These are phyloP conservation scores for Resseliella maxima DNA, from an alignment of 2,888 invertebrate genomes.

Conservation along the genomic window DNA sequence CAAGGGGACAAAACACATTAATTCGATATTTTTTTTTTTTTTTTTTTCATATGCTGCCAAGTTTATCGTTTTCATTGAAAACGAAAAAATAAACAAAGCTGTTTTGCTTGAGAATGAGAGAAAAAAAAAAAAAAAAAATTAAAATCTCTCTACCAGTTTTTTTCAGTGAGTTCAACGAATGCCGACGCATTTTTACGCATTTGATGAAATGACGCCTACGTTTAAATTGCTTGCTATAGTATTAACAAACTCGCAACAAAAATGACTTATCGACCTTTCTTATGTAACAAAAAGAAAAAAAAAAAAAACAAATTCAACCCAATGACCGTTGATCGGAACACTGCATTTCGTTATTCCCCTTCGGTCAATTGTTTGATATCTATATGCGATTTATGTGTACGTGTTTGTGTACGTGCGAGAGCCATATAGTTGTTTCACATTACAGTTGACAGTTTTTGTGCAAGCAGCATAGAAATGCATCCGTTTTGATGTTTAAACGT, in stretches of 20 bases:
- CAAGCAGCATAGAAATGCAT: not conserved
- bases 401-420: not conserved
- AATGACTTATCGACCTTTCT: constrained; percentile 25
- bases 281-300: not conserved
- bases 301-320: not conserved
- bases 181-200: not conserved
- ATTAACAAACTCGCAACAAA: not conserved
- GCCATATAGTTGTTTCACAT: not conserved
- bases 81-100: not conserved
- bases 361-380: not conserved
- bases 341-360: not conserved
- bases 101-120: not conserved
- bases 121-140: not conserved
- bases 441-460: not conserved
- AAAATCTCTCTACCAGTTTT: not conserved
- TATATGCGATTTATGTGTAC: not conserved
- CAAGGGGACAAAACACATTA: not conserved
- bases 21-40: not conserved
- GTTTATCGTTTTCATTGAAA: not conserved
- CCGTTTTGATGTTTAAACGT: not conserved
- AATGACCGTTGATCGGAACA: constrained; percentile 23
- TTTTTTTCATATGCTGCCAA: not conserved
- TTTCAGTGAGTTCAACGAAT: not conserved
- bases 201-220: not conserved
- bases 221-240: too few species aligned